Conservation (phyloP, 2,797 vertebrate species). For the Ceyx erithaca region DNA sequence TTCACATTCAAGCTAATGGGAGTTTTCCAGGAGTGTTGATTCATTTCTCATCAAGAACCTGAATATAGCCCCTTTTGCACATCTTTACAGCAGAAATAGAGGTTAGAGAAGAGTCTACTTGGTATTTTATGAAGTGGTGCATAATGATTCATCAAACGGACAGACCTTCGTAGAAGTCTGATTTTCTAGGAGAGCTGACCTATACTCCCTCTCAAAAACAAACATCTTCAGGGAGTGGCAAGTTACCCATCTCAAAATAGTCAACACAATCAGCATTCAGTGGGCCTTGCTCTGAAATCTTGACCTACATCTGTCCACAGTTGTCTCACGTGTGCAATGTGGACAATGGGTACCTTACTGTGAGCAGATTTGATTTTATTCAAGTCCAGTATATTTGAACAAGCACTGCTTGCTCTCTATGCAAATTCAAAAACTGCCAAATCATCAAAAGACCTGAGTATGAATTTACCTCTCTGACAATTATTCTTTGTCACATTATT, state of each 20-base stretch:
- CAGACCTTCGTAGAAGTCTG: background rate
- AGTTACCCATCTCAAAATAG: background rate
- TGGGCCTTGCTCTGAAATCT: background rate
- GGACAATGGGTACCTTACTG: background rate
- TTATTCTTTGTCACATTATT: conserved; percentile 51
- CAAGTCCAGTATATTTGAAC: background rate
- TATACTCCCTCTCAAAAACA: background rate
- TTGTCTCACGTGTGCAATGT: background rate
- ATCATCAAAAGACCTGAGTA: conserved; percentile 51
- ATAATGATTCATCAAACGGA: conserved; percentile 26
- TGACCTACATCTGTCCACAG: background rate
- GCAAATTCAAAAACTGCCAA: conserved; percentile 49
- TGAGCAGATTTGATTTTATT: conserved; percentile 28
- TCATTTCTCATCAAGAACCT: background rate
- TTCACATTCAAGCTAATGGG: conserved; percentile 45
- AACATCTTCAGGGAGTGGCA: background rate
- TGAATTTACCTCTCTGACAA: conserved; percentile 52
- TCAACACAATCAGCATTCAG: background rate
- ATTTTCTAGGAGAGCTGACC: conserved; percentile 3
- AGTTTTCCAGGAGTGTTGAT: conserved; percentile 45
- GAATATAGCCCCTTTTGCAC: conserved; percentile 2
- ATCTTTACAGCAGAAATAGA: conserved; percentile 18
- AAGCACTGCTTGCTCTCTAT: conserved; percentile 19
- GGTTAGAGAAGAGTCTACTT: background rate
- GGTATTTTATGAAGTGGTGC: conserved; percentile 47